Evolutionary conservation across 92 coral and sea anemone genomes (phyloP), one percentile per base, ranked within the genome.

Genomic region (Porites divaricata): DNA sequence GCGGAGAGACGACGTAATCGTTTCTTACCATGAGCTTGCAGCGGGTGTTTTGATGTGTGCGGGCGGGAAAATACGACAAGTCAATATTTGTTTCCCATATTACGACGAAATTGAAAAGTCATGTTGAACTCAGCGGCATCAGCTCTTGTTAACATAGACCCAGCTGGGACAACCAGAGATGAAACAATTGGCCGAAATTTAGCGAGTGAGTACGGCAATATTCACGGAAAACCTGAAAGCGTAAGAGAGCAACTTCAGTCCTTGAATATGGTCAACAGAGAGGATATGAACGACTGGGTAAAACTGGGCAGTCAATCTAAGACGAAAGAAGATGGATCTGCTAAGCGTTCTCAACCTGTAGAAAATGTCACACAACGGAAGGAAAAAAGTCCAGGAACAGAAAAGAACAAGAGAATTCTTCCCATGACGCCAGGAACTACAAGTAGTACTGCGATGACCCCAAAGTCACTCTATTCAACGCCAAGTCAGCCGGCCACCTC

Each of bases 41-140:
- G 63, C 4, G 79, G 63, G 57, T 21, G 14, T 56, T 1, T 80
- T 50, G 48, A 53, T 58, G 69, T 68, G 76, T 49, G 63, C 54
- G 63, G 53, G 17, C 45, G 45, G 45, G 45, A 35, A 69, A 28
- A 56, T 13, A 41, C 56, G 28, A 45, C 56, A 25, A 12, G 51
- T 63, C 72, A 64, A 64, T 64, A 66, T 78, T 64, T 78, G 63
- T 7, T 78, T 2, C 14, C 49, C 5, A 12, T 21, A 65, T 54
- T 64, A 75, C 57, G 53, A 67, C 56, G 24, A 77, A 45, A 8
- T 58, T 77, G 7, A 53, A 35, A 63, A 73, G 68, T 20, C 2
- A 84, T 84, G 88, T 76, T 84, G 69, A 84, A 84, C 67, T 75
- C 88, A 14, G 88, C 88, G 11, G 88, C 88, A 10, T 65, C 88